Base-by-base conservation (phyloP, 2,113 vertebrate species). In the Anhinga anhinga region DNA sequence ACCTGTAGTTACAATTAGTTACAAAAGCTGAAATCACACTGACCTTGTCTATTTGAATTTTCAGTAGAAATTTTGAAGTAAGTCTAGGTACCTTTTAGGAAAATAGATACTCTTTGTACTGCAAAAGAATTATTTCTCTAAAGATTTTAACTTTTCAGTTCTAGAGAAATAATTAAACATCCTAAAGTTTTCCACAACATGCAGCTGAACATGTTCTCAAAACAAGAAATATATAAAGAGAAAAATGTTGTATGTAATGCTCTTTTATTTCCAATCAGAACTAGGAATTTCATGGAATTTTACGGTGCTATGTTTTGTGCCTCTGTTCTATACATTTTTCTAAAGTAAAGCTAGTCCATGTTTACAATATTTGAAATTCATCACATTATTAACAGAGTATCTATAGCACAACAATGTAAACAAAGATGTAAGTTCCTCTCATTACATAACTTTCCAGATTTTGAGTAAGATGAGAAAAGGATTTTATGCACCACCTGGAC, bases 381-480 rank as follows among this genome's bases (percentile, higher is more conserved):
- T 74, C 3, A 0, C 53, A 13, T 30, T 55, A 52, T 40, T 70
- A 42, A 36, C 7, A 74, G 11, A 25, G 2, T 3, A 1, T 34
- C 38, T 61, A 8, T 17, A 70, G 10, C 8, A 84, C 6, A 66
- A 8, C 32, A 40, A 21, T 62, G 9, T n/a, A 69, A 52, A 34
- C 30, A 69, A 71, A 50, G 20, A 25, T 10, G 3, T 67, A 71
- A 77, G 4, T 17, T 19, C 12, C 3, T 74, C 7, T 44, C 10
- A 81, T 40, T 83, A 27, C 9, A 22, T 32, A 70, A 49, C 2
- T 63, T 77, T 58, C 4, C 13, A 62, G 15, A 73, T 42, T 83
- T 71, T 83, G 26, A 73, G 40, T 67, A 88, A 62, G 45, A 32
- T 50, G 1, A 50, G 13, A 32, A 65, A 71, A 65, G 5, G 27